These are phyloP conservation scores for Oxystoma pomonae DNA, from an alignment of 2,888 invertebrate species.

Conservation along the genomic window DNA sequence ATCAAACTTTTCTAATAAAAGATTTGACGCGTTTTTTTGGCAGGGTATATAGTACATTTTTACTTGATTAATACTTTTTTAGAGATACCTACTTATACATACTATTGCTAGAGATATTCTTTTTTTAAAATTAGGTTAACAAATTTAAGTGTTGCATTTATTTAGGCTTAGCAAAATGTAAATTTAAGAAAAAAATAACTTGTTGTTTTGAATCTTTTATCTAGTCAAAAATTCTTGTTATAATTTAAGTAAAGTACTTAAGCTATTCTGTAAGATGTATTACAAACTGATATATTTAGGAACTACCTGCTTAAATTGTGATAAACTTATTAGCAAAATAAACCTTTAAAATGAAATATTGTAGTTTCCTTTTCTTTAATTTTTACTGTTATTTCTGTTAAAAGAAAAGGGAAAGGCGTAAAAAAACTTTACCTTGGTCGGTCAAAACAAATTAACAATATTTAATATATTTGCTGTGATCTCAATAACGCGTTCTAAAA, in stretches of 20 bases:
- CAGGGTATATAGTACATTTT: too few relatives aligned
- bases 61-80: too few relatives aligned
- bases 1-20: too few relatives aligned
- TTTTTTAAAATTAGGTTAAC: neutral
- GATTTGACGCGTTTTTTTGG: too few relatives aligned
- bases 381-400: too few relatives aligned
- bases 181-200: neutral
- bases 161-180: neutral
- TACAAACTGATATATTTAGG: slow-evolving; percentile 14
- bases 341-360: slow-evolving; percentile 1
- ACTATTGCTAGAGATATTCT: too few relatives aligned
- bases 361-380: neutral
- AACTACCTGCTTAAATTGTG: slow-evolving; percentile 45
- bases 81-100: too few relatives aligned
- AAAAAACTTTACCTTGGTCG: too few relatives aligned
- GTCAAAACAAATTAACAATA: too few relatives aligned
- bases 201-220: slow-evolving; percentile 19
- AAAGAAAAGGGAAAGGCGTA: too few relatives aligned
- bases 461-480: too few relatives aligned
- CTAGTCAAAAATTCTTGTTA: slow-evolving; percentile 34
- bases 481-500: too few relatives aligned
- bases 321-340: slow-evolving; percentile 32
- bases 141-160: slow-evolving; percentile 2
- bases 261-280: slow-evolving; percentile 15
- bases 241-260: slow-evolving; percentile 33